Evolutionary conservation across 64 coral and sea anemone genomes (phyloP).

Genomic region (Anthopleura sola): DNA sequence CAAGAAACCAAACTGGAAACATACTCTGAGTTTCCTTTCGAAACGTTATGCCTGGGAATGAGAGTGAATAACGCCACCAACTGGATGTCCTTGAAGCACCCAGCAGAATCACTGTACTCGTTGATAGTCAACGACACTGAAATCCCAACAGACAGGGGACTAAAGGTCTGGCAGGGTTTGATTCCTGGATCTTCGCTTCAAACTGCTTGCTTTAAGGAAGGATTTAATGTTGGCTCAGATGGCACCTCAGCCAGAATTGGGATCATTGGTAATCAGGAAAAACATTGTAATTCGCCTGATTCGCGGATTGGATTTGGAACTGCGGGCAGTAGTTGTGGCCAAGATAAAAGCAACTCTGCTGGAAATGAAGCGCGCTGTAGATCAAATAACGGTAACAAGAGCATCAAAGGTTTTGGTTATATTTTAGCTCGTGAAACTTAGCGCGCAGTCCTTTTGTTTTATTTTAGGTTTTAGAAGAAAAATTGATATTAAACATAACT

Average conservation of each 20-base stretch:
- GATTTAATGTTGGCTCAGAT: neutral
- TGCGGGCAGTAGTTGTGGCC: neutral
- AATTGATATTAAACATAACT: too few species aligned
- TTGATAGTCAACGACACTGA: neutral
- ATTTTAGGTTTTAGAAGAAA: too few species aligned
- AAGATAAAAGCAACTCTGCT: neutral
- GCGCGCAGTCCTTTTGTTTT: too few species aligned
- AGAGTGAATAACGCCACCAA: neutral
- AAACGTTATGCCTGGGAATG: constrained; percentile 38
- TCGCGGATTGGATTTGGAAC: neutral
- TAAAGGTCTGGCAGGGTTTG: neutral
- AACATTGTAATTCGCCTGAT: neutral
- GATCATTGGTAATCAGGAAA: neutral
- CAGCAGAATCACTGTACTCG: constrained; percentile 23
- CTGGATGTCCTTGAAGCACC: neutral
- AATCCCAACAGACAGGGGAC: neutral
- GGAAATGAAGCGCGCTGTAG: neutral
- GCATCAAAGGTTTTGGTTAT: neutral
- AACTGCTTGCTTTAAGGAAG: neutral
- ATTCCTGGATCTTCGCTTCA: neutral
- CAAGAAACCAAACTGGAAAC: constrained; percentile 40
- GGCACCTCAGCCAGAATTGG: neutral
- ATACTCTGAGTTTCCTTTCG: constrained; percentile 25
- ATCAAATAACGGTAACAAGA: neutral
- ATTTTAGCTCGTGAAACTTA: neutral